Evolutionary conservation across 1,140 invertebrate species (phyloP).

Genomic region (Drosophila melanica): DNA sequence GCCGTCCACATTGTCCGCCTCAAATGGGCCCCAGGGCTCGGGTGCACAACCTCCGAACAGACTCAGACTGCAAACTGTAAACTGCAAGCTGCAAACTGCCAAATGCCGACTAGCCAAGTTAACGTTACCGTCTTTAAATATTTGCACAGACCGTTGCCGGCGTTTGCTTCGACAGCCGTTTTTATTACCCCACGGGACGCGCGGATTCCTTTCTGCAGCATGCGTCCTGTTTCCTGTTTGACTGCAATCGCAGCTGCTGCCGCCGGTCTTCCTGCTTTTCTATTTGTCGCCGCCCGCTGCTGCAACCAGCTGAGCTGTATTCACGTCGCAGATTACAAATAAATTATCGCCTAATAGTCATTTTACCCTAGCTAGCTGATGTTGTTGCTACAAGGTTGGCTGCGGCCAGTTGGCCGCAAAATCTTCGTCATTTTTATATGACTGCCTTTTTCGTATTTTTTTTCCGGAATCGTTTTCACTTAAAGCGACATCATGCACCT

Average conservation of each 20-base stretch:
- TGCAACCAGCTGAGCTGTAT: constrained; percentile 49
- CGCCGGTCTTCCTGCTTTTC: not conserved
- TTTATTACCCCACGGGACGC: constrained; percentile 70
- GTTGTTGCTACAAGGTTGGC: not conserved
- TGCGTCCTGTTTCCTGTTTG: constrained; percentile 32
- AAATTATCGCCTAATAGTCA: constrained; percentile 81
- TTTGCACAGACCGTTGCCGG: constrained; percentile 56
- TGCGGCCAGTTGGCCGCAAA: constrained; percentile 16
- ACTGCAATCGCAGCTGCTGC: constrained; percentile 8
- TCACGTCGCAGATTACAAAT: constrained; percentile 78
- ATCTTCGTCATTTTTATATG: constrained; percentile 50
- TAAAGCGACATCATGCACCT: not conserved
- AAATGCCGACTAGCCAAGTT: constrained; percentile 34
- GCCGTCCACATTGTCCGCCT: constrained; percentile 51
- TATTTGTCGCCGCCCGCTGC: constrained; percentile 2
- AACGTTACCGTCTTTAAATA: constrained; percentile 69
- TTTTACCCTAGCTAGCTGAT: constrained; percentile 51
- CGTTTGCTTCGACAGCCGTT: constrained; percentile 40
- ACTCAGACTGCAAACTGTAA: not conserved
- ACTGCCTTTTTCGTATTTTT: not conserved
- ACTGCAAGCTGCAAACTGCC: not conserved
- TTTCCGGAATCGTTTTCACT: not conserved
- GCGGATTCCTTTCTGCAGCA: constrained; percentile 47
- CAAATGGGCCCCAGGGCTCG: constrained; percentile 30
- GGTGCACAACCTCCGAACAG: not conserved